Conservation (phyloP, 2,888 invertebrate species). For the Torymus texanus region DNA sequence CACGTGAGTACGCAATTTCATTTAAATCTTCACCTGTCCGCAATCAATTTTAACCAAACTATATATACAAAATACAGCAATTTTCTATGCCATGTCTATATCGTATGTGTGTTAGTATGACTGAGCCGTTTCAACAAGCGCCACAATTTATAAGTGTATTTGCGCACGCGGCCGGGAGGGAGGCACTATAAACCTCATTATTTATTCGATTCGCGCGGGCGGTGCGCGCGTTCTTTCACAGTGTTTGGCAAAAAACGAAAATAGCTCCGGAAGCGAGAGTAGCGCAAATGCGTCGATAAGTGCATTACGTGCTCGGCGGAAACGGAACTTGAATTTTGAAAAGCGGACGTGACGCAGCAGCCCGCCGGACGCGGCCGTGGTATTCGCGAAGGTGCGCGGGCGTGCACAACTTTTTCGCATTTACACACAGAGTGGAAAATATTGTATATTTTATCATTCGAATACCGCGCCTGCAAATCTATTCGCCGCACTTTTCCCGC, state of each 20-base stretch:
- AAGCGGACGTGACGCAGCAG: constrained; percentile 58
- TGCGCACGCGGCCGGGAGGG: not conserved
- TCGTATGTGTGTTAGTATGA: not conserved
- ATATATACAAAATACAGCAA: not conserved
- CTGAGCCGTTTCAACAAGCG: not conserved
- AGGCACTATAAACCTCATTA: constrained; percentile 36
- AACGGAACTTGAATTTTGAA: constrained; percentile 63
- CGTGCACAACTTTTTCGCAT: constrained; percentile 28
- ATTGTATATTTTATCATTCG: constrained; percentile 2
- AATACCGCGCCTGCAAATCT: constrained; percentile 11
- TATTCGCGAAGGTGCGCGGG: not conserved
- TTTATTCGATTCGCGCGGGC: constrained; percentile 44
- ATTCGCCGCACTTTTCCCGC: no score
- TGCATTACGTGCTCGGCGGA: constrained; percentile 61
- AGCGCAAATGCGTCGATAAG: constrained; percentile 61
- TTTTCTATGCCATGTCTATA: not conserved
- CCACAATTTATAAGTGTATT: constrained; percentile 21
- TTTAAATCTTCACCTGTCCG: not conserved
- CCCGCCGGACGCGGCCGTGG: constrained; percentile 29
- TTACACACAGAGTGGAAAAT: constrained; percentile 22
- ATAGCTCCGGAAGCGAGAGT: constrained; percentile 50
- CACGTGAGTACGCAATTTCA: constrained; percentile 41
- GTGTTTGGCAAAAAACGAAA: constrained; percentile 45
- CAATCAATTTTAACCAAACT: not conserved
- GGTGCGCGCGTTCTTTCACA: constrained; percentile 38